Evolutionary conservation across 1,140 invertebrate species (phyloP), one percentile per base, ranked within the genome.

Genomic region (Eriocheir sinensis): DNA sequence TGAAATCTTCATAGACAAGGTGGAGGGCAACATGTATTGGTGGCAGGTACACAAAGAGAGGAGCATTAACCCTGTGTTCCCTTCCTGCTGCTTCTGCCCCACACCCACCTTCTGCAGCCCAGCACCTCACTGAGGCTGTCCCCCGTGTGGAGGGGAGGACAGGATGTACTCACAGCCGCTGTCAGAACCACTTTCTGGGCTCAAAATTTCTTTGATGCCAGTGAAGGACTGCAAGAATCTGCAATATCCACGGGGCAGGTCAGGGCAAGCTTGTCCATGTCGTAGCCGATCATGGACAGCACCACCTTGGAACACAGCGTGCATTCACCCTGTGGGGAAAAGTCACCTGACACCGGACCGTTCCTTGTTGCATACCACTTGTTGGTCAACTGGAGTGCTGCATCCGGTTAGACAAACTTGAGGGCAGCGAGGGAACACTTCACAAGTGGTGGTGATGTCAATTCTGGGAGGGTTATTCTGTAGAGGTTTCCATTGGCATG

Each of bases 1-100:
- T 99, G 0, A 99, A 97, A 96, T 99, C 99, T 97, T 99, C 99
- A 96, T 99, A 99, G 0, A 99, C 97, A 17, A 99, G 97, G 97
- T 99, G 99, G 60, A 99, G 97, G 0, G 98, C 97, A 96, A 98
- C 98, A 80, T 99, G 97, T 40, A 99, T 97, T 41, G 98, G 96
- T 27, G 98, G 97, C 15, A 98, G 97, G 96, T 98, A 97, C 0
- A 97, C 97, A 96, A 98, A 99, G 0, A 99, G 97, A 30, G 98
- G 96, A 0, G 98, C 97, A 95, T 97, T 97, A 0, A 97, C 97
- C 96, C 97, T 44, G 96, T 96, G 95, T 96, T 97, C 85, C 96
- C 97, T 96, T 95, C 95, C 85, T 89, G 93, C 38, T 41, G 96
- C 93, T 91, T 96, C 93, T 95, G 96, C 96, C 96, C 93, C 89